Evolutionary conservation across 2,888 invertebrate species (phyloP), one percentile per base, ranked within the genome.

Genomic region (Gerris lacustris): DNA sequence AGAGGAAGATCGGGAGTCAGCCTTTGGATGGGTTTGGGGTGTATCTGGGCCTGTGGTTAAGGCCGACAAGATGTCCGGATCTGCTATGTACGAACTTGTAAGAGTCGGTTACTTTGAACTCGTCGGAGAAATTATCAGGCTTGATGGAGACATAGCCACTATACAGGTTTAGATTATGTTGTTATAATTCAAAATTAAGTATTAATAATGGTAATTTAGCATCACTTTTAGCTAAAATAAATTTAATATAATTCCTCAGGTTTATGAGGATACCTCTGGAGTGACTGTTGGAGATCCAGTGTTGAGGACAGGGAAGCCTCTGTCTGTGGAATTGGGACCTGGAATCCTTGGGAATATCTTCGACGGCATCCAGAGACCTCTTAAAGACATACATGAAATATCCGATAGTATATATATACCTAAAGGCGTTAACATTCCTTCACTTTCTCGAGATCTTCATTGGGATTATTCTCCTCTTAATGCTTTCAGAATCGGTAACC

Each of bases 211-310:
- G 11, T 15, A n/a, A 66, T 18, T n/a, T 66, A n/a, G 5, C 9
- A 0, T 63, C 11, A 1, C 44, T 2, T 66, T 11, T 6, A 4
- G 6, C 6, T n/a, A n/a, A n/a, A 62, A 17, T 15, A 2, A 62
- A 6, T 45, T 45, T 45, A n/a, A 68, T 17, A 17, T 17, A 6
- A n/a, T 44, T 47, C 15, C 68, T 31, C 77, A 89, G 89, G 90
- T 94, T 75, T 94, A 94, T 81, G 94, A 94, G 80, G 94, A 94
- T 82, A 94, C 91, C 76, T 96, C 98, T 69, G 98, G 98, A 77
- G 98, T 99, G 66, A 99, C 99, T 6, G 98, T 99, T 11, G 99
- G 99, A 45, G 99, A 99, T 84, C 99, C 99, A 69, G 98, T 99
- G 31, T 84, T 99, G 76, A 86, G 98, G 78, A 99, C 98, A 0